phyloP scores from a whole-genome alignment of 2,888 invertebrate genomes.

The Lathronympha strigana region DNA sequence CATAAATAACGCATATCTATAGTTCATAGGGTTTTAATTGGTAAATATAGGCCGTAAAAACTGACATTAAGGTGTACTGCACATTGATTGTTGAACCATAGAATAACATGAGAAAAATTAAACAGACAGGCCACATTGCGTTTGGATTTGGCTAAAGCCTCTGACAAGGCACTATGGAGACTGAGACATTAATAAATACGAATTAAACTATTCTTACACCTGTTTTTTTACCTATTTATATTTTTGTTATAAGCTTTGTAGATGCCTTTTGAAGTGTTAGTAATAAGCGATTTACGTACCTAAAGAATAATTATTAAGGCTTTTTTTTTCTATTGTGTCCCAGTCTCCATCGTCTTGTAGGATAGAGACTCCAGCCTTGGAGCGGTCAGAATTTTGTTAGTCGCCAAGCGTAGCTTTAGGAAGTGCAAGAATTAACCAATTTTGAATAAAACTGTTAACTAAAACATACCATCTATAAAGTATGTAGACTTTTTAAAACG shows the following conservation, averaged over 20 bases:
- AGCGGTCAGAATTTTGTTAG: constrained; percentile 31
- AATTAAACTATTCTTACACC: background rate
- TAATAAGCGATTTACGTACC: background rate
- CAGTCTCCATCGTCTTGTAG: constrained; percentile 4
- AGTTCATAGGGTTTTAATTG: background rate
- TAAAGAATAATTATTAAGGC: background rate
- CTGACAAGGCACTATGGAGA: constrained; percentile 3
- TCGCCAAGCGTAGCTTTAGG: constrained; percentile 54
- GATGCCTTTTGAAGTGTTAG: background rate
- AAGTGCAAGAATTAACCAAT: constrained; percentile 52
- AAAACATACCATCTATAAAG: background rate
- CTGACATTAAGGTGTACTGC: constrained; percentile 25
- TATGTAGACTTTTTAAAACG: background rate
- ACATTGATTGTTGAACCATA: constrained; percentile 51
- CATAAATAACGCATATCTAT: too few species aligned
- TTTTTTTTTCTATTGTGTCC: background rate
- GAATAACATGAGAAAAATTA: constrained; percentile 64
- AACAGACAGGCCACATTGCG: constrained; percentile 46
- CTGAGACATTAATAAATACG: constrained; percentile 7
- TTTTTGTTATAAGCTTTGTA: constrained; percentile 2
- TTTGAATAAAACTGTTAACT: constrained; percentile 32
- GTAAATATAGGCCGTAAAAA: constrained; percentile 22
- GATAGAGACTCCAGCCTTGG: constrained; percentile 21
- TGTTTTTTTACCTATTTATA: constrained; percentile 6
- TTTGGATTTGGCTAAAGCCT: constrained; percentile 33